Evolutionary conservation across 2,797 vertebrate species (phyloP), one percentile per base, ranked within the genome.

Genomic region (Eremophila alpestris): DNA sequence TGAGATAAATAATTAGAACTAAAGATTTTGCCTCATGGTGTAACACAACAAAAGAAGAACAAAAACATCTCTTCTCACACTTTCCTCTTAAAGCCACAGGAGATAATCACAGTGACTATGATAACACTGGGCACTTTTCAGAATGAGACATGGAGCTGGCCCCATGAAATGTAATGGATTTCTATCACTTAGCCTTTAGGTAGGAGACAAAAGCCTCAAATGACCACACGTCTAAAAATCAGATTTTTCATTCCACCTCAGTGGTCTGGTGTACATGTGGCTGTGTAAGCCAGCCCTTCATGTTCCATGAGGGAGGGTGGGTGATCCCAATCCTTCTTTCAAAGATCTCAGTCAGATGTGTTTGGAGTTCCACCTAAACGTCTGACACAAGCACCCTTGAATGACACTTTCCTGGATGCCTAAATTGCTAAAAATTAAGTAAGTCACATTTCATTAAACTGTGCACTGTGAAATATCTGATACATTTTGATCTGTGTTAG

Each of bases 371-470:
- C 45, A 58, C 79, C 34, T 29, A 10, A 29, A 32, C 0, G 1
- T 45, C 62, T 92, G 43, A 48, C 58, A 73, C 46, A 34, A 59
- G 23, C 48, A 60, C 7, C 15, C 38, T 60, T 27, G 19, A 48
- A 77, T 77, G 51, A 67, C 45, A 68, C 17, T 77, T 83, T 34
- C 16, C 36, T 71, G 34, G 26, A 30, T 80, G n/a, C 49, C 79
- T 73, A 93, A 93, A 76, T 84, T 87, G 48, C 40, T 80, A 68
- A 91, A 87, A 93, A 87, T 90, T 82, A 90, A 38, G 14, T 45
- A 83, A 81, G 79, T 79, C 75, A 69, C 70, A 86, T 77, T 87
- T 79, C 62, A 87, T 84, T 94, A 89, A 65, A 22, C 20, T 85
- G 30, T 46, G 70, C 8, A 9, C 29, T 48, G 11, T 36, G 59